These are phyloP conservation scores for Theropithecus gelada DNA, from an alignment of 2,113 vertebrate species.

Conservation along the genomic window DNA sequence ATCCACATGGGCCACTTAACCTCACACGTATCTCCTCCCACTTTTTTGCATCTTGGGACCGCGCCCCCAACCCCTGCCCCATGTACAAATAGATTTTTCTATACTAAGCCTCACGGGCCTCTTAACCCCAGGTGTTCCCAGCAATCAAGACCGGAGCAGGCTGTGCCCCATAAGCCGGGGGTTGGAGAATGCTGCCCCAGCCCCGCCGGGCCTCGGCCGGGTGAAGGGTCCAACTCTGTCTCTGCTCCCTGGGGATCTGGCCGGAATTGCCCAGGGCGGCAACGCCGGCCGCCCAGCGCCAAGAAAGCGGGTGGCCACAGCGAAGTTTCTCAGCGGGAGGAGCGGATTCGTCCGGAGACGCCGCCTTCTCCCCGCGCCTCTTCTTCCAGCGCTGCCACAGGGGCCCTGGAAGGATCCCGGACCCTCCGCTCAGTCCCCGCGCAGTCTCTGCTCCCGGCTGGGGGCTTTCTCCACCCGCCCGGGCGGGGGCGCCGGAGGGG, in stretches of 20 bases:
- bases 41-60: too few relatives aligned
- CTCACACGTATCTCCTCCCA: too few relatives aligned
- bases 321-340: background rate
- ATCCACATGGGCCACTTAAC: background rate
- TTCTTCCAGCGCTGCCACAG: too few relatives aligned
- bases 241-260: fast-evolving
- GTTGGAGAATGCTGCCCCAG: too few relatives aligned
- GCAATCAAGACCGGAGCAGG: background rate
- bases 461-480: too few relatives aligned
- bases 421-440: background rate
- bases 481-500: fast-evolving
- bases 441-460: background rate
- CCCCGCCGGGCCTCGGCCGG: too few relatives aligned
- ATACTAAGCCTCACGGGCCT: too few relatives aligned
- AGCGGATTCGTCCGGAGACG: fast-evolving
- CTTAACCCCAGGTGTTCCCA: fast-evolving
- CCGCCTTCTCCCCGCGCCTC: background rate
- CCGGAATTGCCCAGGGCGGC: background rate
- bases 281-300: background rate
- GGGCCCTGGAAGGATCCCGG: background rate
- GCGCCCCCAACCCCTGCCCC: too few relatives aligned
- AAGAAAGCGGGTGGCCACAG: background rate
- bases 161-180: background rate
- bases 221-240: fast-evolving
- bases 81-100: too few relatives aligned